These are phyloP conservation scores for Cyclargus thomasi DNA, from an alignment of 1,140 invertebrate genomes.

Conservation along the genomic window DNA sequence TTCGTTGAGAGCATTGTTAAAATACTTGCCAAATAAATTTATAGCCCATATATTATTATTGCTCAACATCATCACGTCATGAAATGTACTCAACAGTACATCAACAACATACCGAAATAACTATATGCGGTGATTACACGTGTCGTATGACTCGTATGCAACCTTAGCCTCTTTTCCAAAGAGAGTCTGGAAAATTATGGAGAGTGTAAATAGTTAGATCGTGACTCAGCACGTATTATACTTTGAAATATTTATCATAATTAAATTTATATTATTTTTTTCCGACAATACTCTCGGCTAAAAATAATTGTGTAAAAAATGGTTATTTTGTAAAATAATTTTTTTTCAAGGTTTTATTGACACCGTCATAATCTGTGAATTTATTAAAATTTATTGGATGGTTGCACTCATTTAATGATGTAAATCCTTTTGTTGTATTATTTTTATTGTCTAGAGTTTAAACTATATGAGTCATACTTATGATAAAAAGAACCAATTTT, in stretches of 20 bases:
- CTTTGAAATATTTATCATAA: neutral
- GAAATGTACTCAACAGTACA: neutral
- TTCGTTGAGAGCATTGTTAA: neutral
- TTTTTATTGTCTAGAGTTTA: too few relatives aligned
- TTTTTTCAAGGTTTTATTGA: too few relatives aligned
- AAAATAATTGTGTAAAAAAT: too few relatives aligned
- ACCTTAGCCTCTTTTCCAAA: slow-evolving; percentile 4
- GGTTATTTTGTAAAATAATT: too few relatives aligned
- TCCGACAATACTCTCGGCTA: too few relatives aligned
- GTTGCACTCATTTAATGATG: too few relatives aligned
- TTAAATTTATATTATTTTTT: neutral
- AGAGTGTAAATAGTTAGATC: neutral
- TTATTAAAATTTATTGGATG: too few relatives aligned
- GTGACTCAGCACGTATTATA: neutral
- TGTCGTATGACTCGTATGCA: slow-evolving; percentile 11
- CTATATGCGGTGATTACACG: neutral
- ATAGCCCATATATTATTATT: neutral
- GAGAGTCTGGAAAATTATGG: neutral
- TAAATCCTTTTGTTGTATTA: too few relatives aligned
- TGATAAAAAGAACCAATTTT: neutral
- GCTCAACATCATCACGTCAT: neutral
- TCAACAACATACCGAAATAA: neutral
- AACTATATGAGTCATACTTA: too few relatives aligned
- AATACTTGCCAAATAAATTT: neutral
- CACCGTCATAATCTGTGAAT: too few relatives aligned